A percentile compares a stretch with the other conserved stretches of the same genome.
phyloP scores from a whole-genome alignment of 1,140 invertebrate species.

The Odontomachus brunneus region DNA sequence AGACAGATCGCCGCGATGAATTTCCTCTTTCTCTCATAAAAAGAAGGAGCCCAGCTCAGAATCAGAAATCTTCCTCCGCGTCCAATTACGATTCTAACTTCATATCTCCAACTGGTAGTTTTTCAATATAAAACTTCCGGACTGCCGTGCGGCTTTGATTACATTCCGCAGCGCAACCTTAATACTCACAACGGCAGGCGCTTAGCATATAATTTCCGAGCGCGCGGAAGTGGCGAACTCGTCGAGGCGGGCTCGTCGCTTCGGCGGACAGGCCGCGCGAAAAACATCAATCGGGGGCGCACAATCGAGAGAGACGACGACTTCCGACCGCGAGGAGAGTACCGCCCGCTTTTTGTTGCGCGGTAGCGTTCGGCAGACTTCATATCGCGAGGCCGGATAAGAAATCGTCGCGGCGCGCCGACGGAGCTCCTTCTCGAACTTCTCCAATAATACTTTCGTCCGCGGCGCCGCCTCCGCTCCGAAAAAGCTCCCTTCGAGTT shows the following conservation, averaged over 20 bases:
- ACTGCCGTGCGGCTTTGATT: constrained; percentile 30
- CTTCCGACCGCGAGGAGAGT: not conserved
- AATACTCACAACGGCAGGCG: constrained; percentile 10
- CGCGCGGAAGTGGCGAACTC: constrained; percentile 23
- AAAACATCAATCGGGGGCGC: constrained; percentile 16
- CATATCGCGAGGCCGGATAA: constrained; percentile 29
- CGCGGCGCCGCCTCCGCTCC: not conserved
- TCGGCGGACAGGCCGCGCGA: not conserved
- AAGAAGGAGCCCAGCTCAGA: no score
- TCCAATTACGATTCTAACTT: constrained; percentile 25
- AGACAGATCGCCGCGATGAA: no score
- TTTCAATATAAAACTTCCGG: constrained; percentile 25
- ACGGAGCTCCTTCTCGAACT: constrained; percentile 17
- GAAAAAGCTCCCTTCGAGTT: constrained; percentile 46
- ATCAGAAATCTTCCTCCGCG: not conserved
- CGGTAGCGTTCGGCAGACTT: constrained; percentile 3
- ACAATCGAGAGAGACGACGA: constrained; percentile 14
- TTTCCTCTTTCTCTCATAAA: no score
- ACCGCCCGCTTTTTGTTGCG: constrained; percentile 29
- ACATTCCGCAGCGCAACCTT: constrained; percentile 8
- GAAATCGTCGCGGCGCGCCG: constrained; percentile 9
- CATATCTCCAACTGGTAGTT: not conserved
- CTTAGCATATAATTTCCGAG: constrained; percentile 33
- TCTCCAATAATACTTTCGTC: constrained; percentile 52
- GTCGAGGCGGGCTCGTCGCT: constrained; percentile 1